phyloP scores from a whole-genome alignment of 2,797 vertebrate genomes.

The Orestias chungarensis region DNA sequence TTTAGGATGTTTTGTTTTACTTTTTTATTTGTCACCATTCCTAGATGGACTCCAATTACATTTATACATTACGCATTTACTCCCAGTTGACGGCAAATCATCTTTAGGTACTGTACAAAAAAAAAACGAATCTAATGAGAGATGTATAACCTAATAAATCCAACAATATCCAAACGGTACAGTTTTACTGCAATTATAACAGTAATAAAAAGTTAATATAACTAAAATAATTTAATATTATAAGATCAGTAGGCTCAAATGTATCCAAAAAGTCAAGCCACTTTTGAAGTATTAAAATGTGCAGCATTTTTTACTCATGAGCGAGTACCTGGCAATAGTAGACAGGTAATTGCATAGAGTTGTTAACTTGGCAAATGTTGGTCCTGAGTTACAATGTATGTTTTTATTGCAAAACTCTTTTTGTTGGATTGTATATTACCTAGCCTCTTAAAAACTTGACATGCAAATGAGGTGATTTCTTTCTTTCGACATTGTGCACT shows the following conservation, averaged over 20 bases:
- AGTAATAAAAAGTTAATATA: too few species aligned
- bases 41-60: background rate
- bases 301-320: background rate
- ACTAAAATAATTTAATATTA: too few species aligned
- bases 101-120: background rate
- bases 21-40: background rate
- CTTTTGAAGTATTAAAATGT: background rate
- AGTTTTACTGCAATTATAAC: too few species aligned
- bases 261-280: background rate
- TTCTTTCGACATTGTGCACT: background rate
- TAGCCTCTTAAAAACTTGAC: background rate
- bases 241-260: too few species aligned
- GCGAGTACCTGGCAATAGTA: background rate
- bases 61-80: background rate
- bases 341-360: background rate
- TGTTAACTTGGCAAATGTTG: background rate
- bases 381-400: background rate
- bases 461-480: background rate
- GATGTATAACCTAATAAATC: background rate
- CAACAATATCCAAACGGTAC: background rate
- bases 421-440: background rate
- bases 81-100: background rate
- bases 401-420: background rate
- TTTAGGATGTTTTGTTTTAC: too few species aligned
- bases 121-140: background rate